Conservation (phyloP, 2,113 vertebrate species). For the Sminthopsis crassicaudata region DNA sequence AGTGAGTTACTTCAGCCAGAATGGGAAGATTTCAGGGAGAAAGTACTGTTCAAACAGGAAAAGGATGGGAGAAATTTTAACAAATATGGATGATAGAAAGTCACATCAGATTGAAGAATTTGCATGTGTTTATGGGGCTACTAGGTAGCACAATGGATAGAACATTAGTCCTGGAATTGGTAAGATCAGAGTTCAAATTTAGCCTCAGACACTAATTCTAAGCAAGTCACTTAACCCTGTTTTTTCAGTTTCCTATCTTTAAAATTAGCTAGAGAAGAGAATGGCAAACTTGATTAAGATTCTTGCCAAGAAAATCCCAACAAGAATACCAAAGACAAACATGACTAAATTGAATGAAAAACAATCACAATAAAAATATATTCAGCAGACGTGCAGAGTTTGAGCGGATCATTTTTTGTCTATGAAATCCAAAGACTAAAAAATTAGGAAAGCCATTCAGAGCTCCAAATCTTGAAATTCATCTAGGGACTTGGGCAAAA, state of each 20-base stretch:
- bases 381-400: not conserved
- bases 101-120: not conserved
- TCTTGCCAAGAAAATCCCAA: not conserved
- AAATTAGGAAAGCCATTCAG: constrained; percentile 19
- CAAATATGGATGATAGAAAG: not conserved
- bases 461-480: constrained; percentile 19
- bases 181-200: too few species aligned
- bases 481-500: not conserved
- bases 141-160: too few species aligned
- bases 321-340: constrained; percentile 8
- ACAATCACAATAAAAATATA: not conserved
- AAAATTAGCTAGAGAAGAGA: not conserved
- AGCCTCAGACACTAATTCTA: not conserved
- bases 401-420: constrained; percentile 15
- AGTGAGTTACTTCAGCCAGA: not conserved
- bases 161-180: too few species aligned
- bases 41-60: not conserved
- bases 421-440: not conserved
- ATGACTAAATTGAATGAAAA: not conserved
- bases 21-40: constrained; percentile 21
- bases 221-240: not conserved
- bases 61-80: not conserved
- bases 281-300: not conserved
- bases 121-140: not conserved
- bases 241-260: not conserved